Percentiles rank a stretch among this genome's conserved stretches.
Conservation (phyloP, 2,888 invertebrate genomes). For the Acronicta aceris region DNA sequence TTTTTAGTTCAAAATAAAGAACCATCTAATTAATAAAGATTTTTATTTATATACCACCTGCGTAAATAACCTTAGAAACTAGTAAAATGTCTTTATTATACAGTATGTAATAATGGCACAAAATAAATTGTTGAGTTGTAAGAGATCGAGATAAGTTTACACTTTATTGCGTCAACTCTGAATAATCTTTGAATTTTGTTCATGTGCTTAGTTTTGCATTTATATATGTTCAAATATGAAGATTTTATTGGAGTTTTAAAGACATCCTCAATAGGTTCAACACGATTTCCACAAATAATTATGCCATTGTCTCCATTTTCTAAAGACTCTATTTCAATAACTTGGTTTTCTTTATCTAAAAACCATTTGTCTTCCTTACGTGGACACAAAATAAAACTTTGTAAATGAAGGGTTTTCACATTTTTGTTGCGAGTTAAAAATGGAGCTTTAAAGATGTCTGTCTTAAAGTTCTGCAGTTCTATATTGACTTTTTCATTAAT, state of each 20-base stretch:
- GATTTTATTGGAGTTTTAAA: constrained; percentile 22
- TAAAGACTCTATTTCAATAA: constrained; percentile 11
- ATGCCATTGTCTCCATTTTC: constrained; percentile 3
- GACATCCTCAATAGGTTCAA: constrained; percentile 15
- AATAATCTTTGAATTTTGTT: background rate
- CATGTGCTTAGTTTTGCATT: background rate
- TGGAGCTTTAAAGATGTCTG: background rate
- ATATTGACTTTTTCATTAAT: background rate
- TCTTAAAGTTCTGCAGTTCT: background rate
- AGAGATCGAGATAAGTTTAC: constrained; percentile 1
- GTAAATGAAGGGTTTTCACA: constrained; percentile 8
- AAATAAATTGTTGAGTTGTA: constrained; percentile 8
- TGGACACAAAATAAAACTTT: constrained; percentile 6
- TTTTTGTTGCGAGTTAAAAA: constrained; percentile 1
- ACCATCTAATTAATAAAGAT: too few species aligned
- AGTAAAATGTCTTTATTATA: constrained; percentile 8
- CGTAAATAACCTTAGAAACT: too few species aligned
- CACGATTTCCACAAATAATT: constrained; percentile 12
- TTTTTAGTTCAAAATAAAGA: too few species aligned
- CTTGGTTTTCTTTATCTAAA: constrained; percentile 9
- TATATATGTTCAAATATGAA: constrained; percentile 20
- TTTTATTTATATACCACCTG: too few species aligned
- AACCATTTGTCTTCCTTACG: constrained; percentile 20
- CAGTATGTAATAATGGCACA: constrained; percentile 13
- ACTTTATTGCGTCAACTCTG: constrained; percentile 1